These are phyloP conservation scores for Hippocampus guttulatus DNA, from an alignment of 2,113 vertebrate species.

Conservation along the genomic window DNA sequence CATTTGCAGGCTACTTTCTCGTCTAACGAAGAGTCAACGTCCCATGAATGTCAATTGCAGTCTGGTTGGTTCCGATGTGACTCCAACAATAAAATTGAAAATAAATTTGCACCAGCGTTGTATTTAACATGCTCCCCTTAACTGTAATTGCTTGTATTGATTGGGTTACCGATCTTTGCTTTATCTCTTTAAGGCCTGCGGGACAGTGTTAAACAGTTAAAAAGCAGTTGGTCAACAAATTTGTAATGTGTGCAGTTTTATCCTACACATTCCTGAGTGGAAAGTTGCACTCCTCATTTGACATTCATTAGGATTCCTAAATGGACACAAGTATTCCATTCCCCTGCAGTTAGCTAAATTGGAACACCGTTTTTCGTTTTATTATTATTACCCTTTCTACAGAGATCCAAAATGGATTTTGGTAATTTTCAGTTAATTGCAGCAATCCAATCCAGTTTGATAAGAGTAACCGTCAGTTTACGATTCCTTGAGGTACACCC, in stretches of 20 bases:
- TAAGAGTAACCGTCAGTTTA: conserved; percentile 12
- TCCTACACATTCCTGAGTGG: not conserved
- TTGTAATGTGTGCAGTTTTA: not conserved
- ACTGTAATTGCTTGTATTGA: not conserved
- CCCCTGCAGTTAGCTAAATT: conserved; percentile 20
- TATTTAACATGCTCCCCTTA: not conserved
- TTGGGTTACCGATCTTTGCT: not conserved
- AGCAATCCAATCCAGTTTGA: conserved; percentile 12
- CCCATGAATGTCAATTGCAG: no score
- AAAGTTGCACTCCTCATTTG: conserved; percentile 12
- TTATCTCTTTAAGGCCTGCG: not conserved
- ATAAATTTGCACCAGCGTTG: not conserved
- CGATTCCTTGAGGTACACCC: conserved; percentile 20
- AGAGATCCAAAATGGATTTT: conserved; percentile 25
- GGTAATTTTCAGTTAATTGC: conserved; percentile 24
- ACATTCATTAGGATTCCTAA: conserved; percentile 9
- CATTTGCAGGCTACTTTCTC: not conserved
- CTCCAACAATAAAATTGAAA: not conserved
- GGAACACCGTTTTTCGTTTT: conserved; percentile 12
- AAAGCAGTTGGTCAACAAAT: not conserved
- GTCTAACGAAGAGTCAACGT: not conserved
- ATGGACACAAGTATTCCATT: conserved; percentile 12
- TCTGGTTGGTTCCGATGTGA: not conserved
- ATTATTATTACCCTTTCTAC: conserved; percentile 14
- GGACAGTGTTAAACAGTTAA: not conserved